Conservation (phyloP, 2,888 invertebrate genomes). For the Ceratothoa steindachneri region DNA sequence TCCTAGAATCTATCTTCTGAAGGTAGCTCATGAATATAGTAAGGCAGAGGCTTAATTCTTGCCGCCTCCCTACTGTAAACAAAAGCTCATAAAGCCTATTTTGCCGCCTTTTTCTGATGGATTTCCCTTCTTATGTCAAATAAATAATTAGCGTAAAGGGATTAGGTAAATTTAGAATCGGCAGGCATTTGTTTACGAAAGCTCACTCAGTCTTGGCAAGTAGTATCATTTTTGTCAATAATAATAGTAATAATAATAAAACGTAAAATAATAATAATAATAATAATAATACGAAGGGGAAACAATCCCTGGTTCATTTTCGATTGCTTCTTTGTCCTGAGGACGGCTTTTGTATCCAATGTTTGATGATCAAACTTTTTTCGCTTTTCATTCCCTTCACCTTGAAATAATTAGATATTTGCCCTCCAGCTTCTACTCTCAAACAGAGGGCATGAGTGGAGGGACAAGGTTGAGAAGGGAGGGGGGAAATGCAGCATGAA, state of each 20-base stretch:
- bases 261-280: constrained; percentile 2
- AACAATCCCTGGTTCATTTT: neutral
- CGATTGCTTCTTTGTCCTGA: constrained; percentile 8
- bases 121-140: too few relatives aligned
- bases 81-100: too few relatives aligned
- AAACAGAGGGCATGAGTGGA: neutral
- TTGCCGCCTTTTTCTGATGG: too few relatives aligned
- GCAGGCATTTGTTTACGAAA: too few relatives aligned
- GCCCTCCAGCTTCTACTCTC: constrained; percentile 1
- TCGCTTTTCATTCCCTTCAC: constrained; percentile 5
- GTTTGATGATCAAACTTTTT: neutral
- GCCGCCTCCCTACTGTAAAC: too few relatives aligned
- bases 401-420: constrained; percentile 12
- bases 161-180: too few relatives aligned
- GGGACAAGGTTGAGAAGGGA: neutral
- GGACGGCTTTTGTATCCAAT: neutral
- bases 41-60: too few relatives aligned
- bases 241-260: neutral
- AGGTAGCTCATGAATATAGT: too few relatives aligned
- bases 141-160: too few relatives aligned
- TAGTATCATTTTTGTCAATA: too few relatives aligned
- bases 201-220: too few relatives aligned
- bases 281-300: neutral
- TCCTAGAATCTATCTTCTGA: too few relatives aligned
- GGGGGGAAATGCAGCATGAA: neutral